phyloP scores from a whole-genome alignment of 2,888 invertebrate species.

The Cephus pygmeus region DNA sequence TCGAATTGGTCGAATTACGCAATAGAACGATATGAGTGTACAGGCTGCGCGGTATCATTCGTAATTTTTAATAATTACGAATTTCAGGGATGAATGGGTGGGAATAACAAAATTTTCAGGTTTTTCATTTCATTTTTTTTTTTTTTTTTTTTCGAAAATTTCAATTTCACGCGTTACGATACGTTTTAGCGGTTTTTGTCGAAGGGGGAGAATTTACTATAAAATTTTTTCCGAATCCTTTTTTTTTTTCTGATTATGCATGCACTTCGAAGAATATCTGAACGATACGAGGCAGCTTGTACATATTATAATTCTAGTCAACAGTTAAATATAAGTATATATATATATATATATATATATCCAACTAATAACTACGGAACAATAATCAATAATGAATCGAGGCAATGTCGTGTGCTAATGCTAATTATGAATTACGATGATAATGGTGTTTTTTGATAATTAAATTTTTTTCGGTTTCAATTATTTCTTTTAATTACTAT shows the following conservation, averaged over 20 bases:
- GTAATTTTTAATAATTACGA: neutral
- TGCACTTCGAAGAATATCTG: neutral
- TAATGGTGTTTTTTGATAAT: neutral
- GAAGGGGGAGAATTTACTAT: too few relatives aligned
- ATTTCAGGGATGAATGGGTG: too few relatives aligned
- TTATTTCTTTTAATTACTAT: neutral
- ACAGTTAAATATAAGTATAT: constrained; percentile 13
- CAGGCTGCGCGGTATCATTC: neutral
- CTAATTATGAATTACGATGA: constrained; percentile 1
- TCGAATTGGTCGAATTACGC: neutral
- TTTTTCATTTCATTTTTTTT: too few relatives aligned
- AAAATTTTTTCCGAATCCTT: too few relatives aligned
- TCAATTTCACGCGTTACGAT: too few relatives aligned
- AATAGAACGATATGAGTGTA: neutral
- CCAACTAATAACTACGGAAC: neutral
- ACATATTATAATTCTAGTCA: neutral
- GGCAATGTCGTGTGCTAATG: neutral
- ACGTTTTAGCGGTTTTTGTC: too few relatives aligned
- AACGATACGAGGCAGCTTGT: neutral
- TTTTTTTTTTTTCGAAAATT: too few relatives aligned
- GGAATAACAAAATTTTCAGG: too few relatives aligned
- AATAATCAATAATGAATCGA: constrained; percentile 1
- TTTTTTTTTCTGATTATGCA: too few relatives aligned
- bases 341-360: constrained; percentile 1
- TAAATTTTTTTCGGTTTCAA: neutral